These are phyloP conservation scores for Pocillopora damicornis DNA, from an alignment of 64 coral and sea anemone genomes.

Conservation along the genomic window DNA sequence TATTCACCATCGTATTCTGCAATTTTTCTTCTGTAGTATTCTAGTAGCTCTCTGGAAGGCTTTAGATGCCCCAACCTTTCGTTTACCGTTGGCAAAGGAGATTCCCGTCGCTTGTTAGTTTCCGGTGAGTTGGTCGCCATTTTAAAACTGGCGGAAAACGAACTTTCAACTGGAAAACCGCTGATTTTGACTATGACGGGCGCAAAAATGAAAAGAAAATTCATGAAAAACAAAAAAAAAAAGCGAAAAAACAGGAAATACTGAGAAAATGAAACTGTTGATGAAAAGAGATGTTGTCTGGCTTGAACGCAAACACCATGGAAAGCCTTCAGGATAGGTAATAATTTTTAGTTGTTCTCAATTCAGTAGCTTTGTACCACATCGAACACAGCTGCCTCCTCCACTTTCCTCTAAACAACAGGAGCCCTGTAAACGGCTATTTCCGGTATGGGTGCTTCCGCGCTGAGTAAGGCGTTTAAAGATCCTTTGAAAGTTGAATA, in stretches of 20 bases:
- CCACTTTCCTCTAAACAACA: too few relatives aligned
- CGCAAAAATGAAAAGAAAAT: not conserved
- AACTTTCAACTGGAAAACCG: conserved; percentile 26
- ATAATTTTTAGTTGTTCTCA: too few relatives aligned
- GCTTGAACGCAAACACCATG: too few relatives aligned
- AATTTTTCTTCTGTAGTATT: conserved; percentile 96
- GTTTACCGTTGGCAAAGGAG: conserved; percentile 89
- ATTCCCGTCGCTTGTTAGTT: conserved; percentile 1
- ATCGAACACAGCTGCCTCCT: too few relatives aligned
- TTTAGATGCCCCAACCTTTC: conserved; percentile 89
- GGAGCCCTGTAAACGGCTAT: too few relatives aligned
- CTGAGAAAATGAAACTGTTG: not conserved
- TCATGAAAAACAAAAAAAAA: not conserved
- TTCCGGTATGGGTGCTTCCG: too few relatives aligned
- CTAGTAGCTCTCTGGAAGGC: conserved; percentile 91
- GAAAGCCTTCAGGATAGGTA: too few relatives aligned
- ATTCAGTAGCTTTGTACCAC: too few relatives aligned
- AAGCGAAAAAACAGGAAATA: not conserved
- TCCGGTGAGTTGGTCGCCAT: conserved; percentile 29
- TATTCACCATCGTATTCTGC: conserved; percentile 99
- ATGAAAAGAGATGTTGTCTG: not conserved
- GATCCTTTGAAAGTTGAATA: too few relatives aligned
- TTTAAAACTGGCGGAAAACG: conserved; percentile 60
- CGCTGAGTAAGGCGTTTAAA: too few relatives aligned
- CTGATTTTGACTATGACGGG: not conserved